Base-by-base conservation (phyloP, 1,140 invertebrate genomes). In the Hyposmocoma kahamanoa region DNA sequence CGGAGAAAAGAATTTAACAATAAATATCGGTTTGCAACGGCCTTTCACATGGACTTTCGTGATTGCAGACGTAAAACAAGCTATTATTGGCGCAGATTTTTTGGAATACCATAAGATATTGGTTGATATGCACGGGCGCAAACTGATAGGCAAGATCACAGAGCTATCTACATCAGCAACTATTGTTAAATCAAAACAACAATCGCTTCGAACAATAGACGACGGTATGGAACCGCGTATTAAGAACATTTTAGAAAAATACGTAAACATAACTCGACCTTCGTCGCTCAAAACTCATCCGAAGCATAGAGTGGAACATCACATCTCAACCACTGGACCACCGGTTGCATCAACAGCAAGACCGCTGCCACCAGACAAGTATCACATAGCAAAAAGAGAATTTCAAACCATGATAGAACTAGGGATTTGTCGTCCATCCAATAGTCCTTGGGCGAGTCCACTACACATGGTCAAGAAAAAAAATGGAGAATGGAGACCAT, bases 401-500 rank as follows among this genome's bases (percentile, higher is more conserved):
- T 47, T 72, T 75, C 44, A 69, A n/a, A 36, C 42, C 11, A 54
- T 72, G 57, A 28, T 72, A 43, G 36, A 59, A 41, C 1, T 55
- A 77, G 73, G 71, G 6, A 67, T 80, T 19, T 64, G 68, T 24
- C 50, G 67, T 11, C 72, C 64, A 5, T 78, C 74, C 0, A 69
- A 57, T 13, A 75, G 74, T 45, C 44, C 69, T 20, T 89, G 83
- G 81, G 66, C 82, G 9, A 73, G 66, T 8, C 78, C 81, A 18
- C 42, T 87, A 4, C 72, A 83, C 34, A 58, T 88, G 48, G 72
- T 78, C 0, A 53, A 48, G 5, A 88, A 88, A 47, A n/a, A 58
- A 41, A 55, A 77, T 50, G 78, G 72, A 2, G 48, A 52, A 5
- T 84, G 64, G 54, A 50, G 84, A 5, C 56, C 72, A 1, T 81